Conservation (phyloP, 2,888 invertebrate genomes). For the Hoplodrina blanda region DNA sequence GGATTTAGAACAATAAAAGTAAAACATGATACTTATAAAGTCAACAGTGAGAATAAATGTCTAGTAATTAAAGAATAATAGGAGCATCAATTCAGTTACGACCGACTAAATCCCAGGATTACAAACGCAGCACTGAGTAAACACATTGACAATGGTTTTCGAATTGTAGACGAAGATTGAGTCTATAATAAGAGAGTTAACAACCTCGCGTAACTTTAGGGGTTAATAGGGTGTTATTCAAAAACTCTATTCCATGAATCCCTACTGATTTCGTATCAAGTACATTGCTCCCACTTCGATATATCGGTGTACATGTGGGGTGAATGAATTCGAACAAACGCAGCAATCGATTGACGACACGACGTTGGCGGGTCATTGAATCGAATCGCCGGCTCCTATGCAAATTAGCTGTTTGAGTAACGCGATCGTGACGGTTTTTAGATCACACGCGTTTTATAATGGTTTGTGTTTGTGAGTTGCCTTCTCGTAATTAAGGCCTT, state of each 20-base stretch:
- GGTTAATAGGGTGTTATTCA: slow-evolving; percentile 52
- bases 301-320: slow-evolving; percentile 52
- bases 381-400: slow-evolving; percentile 46
- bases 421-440: slow-evolving; percentile 49
- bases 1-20: slow-evolving; percentile 19
- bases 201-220: slow-evolving; percentile 41
- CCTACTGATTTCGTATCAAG: slow-evolving; percentile 49
- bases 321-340: slow-evolving; percentile 69
- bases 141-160: slow-evolving; percentile 29
- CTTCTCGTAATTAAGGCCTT: slow-evolving; percentile 20
- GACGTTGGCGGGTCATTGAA: slow-evolving; percentile 65
- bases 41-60: not conserved
- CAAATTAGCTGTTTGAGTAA: slow-evolving; percentile 57
- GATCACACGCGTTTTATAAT: slow-evolving; percentile 46
- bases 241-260: slow-evolving; percentile 36
- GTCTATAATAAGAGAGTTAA: slow-evolving; percentile 44
- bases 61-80: slow-evolving; percentile 29
- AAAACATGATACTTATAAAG: slow-evolving; percentile 17
- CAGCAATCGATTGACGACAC: slow-evolving; percentile 66
- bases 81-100: slow-evolving; percentile 3
- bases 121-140: slow-evolving; percentile 19
- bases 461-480: slow-evolving; percentile 22
- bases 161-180: slow-evolving; percentile 20
- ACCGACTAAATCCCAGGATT: slow-evolving; percentile 20
- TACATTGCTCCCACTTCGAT: slow-evolving; percentile 55